Base-by-base conservation (phyloP, 53 echinoderm and acorn worm species). In the Paracentrotus lividus region DNA sequence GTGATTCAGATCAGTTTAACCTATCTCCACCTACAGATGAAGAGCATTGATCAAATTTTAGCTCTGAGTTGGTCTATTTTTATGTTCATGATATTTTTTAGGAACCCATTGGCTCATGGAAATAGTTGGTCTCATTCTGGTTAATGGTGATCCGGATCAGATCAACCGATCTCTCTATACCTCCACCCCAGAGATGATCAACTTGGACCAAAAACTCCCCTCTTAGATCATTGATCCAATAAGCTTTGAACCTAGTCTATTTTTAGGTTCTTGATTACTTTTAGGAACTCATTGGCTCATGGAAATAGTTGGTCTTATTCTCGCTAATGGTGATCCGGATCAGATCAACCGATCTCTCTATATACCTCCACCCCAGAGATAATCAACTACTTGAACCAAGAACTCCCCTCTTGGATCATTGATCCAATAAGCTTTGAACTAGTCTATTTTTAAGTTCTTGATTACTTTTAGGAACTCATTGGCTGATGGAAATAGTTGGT, bases 31-130 rank as follows among this genome's bases (percentile, higher is more conserved):
- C n/a, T n/a, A n/a, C n/a, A n/a, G n/a, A n/a, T n/a, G n/a, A n/a
- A n/a, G n/a, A n/a, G n/a, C n/a, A n/a, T n/a, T n/a, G n/a, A n/a
- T n/a, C n/a, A n/a, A n/a, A n/a, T n/a, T n/a, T n/a, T n/a, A n/a
- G n/a, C n/a, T n/a, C n/a, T n/a, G n/a, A n/a, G n/a, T n/a, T n/a
- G n/a, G n/a, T n/a, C n/a, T n/a, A n/a, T n/a, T n/a, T n/a, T n/a
- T n/a, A n/a, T n/a, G n/a, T n/a, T n/a, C n/a, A n/a, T n/a, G n/a
- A n/a, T n/a, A n/a, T n/a, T n/a, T n/a, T n/a, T n/a, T 0, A 81
- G 81, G 81, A 24, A 81, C 81, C 26, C 81, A 81, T 14, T 81
- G 81, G 81, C n/a, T 49, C 45, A 81, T 44, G 81, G 81, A 81
- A 27, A 81, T 81, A n/a, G 33, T 81, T 26, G 81, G 81, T 0